phyloP scores from a whole-genome alignment of 2,113 vertebrate species.

The Grallaria varia region DNA sequence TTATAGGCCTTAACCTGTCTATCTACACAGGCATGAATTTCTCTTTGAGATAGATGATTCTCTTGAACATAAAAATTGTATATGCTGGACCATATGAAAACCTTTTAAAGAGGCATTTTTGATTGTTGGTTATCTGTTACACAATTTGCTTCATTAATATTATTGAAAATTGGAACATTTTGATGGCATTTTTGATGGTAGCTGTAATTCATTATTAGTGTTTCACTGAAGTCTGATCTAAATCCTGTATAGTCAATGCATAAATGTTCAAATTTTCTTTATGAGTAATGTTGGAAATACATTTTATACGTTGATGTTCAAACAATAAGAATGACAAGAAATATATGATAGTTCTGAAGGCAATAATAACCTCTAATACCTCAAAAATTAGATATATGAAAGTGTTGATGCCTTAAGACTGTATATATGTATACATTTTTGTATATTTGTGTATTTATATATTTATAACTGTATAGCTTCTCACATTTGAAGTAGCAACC shows the following conservation, averaged over 20 bases:
- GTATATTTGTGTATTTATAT: too few relatives aligned
- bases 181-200: neutral
- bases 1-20: neutral
- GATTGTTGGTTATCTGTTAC: neutral
- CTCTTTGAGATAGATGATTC: neutral
- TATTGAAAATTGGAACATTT: neutral
- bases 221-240: neutral
- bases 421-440: too few relatives aligned
- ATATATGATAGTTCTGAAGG: neutral
- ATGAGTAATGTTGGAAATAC: neutral
- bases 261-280: neutral
- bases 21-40: neutral
- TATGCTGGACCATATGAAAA: neutral
- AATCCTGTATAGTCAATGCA: neutral
- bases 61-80: neutral
- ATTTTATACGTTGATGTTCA: neutral
- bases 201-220: neutral
- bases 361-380: neutral
- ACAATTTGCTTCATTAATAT: neutral
- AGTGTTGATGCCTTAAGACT: too few relatives aligned
- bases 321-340: neutral
- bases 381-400: neutral
- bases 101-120: neutral
- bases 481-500: too few relatives aligned
- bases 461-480: too few relatives aligned